Evolutionary conservation across 2,113 vertebrate genomes (phyloP).

Genomic region (Romanogobio albipinnatus): DNA sequence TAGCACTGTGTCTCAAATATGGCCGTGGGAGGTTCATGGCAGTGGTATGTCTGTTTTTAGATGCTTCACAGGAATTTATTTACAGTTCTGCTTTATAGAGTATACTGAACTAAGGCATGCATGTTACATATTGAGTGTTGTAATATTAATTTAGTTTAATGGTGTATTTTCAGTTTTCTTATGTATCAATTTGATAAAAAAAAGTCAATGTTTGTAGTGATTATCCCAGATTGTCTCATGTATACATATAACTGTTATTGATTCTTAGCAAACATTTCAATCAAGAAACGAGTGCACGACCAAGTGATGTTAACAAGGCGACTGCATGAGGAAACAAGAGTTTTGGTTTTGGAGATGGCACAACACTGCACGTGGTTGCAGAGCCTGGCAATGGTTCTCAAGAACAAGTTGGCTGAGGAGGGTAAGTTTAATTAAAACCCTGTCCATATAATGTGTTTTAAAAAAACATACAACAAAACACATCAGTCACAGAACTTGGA

Average conservation of each 20-base stretch:
- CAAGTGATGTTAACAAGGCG: not conserved
- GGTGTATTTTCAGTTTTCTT: no score
- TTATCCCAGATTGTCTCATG: no score
- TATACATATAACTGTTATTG: not conserved
- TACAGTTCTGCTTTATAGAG: not conserved
- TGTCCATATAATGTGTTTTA: not conserved
- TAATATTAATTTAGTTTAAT: not conserved
- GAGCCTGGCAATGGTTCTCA: not conserved
- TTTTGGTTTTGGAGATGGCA: not conserved
- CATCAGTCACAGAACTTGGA: not conserved
- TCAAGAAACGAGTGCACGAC: not conserved
- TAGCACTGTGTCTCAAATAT: not conserved
- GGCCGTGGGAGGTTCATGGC: constrained; percentile 2
- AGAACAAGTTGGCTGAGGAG: not conserved
- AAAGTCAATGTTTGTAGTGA: no score
- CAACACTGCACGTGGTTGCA: no score
- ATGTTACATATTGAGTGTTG: not conserved
- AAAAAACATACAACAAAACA: not conserved
- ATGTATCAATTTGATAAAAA: no score
- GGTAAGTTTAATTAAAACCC: not conserved
- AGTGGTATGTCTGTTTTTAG: not conserved
- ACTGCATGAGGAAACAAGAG: not conserved
- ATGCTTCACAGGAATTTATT: not conserved
- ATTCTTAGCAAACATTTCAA: not conserved
- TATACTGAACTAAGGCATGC: not conserved